Evolutionary conservation across 1,140 invertebrate species (phyloP), one percentile per base, ranked within the genome.

Genomic region (Drosophila pectinifera): DNA sequence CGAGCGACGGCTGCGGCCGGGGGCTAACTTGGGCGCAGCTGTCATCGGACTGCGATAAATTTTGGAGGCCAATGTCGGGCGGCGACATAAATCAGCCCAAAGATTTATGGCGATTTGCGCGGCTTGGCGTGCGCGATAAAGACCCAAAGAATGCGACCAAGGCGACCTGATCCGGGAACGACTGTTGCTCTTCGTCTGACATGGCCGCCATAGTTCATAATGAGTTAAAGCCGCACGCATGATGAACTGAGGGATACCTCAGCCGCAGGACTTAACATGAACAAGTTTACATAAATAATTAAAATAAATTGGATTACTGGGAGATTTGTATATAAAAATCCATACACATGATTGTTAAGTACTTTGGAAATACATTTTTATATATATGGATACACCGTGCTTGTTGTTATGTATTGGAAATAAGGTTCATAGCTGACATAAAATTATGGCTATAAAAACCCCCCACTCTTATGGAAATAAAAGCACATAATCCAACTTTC

Each of bases 81-180:
- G 63, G 69, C 74, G 78, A 85, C 89, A 91, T 91, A 91, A 91
- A 91, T 91, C 89, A 91, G 89, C 78, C 68, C 61, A 84, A 84
- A 91, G 89, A 91, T 91, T 91, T 91, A 91, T 91, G 73, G 83
- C 80, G 89, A 81, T 91, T 81, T 90, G 81, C 78, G 70, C 78
- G 82, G 80, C 78, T 91, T 91, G 70, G 65, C 58, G 53, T 49
- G 53, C 73, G 68, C 75, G 89, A 91, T 91, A 91, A 89, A 82
- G 61, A 74, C 56, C 62, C 49, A 56, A 76, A 56, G 73, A 75
- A 76, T 76, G 49, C 56, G 28, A 69, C 49, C 49, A 39, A 70
- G 46, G 56, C 49, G 42, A 26, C 34, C 49, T 62, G 46, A 70
- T 70, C 73, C 57, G n/a, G 28, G 10, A 57, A 39, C 48, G 69